Percentiles rank a stretch among this genome's conserved stretches.
Conservation (phyloP, 2,888 invertebrate genomes). For the Tipula unca region DNA sequence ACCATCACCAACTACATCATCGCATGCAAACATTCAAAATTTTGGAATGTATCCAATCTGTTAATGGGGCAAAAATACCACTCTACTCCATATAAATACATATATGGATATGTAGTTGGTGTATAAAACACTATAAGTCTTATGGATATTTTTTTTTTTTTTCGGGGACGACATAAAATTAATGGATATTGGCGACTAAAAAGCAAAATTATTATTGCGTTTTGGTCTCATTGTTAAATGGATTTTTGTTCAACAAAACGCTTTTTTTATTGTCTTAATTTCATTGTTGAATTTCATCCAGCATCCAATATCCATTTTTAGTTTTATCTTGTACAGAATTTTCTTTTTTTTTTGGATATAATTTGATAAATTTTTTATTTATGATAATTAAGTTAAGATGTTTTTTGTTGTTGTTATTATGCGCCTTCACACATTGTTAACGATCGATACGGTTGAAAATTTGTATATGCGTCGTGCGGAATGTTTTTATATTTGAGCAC, state of each 20-base stretch:
- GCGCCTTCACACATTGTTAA: neutral
- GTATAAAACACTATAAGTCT: neutral
- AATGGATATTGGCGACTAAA: conserved; percentile 14
- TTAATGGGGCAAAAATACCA: neutral
- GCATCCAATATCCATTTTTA: neutral
- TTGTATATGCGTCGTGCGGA: neutral
- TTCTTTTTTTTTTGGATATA: neutral
- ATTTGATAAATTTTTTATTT: conserved; percentile 14
- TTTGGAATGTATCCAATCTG: neutral
- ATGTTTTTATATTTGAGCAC: neutral
- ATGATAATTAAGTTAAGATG: conserved; percentile 14
- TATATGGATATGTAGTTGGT: neutral
- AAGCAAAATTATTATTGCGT: conserved; percentile 8
- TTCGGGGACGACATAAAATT: neutral
- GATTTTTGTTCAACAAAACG: neutral
- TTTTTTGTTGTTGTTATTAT: neutral
- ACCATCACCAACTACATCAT: neutral
- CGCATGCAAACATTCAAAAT: neutral
- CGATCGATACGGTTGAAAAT: neutral
- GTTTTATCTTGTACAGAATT: neutral
- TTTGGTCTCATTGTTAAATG: conserved; percentile 14
- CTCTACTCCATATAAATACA: neutral
- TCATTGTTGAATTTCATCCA: neutral
- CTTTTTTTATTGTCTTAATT: neutral
- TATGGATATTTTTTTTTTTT: neutral